Evolutionary conservation across 2,113 vertebrate genomes (phyloP).

Genomic region (Anser cygnoides): DNA sequence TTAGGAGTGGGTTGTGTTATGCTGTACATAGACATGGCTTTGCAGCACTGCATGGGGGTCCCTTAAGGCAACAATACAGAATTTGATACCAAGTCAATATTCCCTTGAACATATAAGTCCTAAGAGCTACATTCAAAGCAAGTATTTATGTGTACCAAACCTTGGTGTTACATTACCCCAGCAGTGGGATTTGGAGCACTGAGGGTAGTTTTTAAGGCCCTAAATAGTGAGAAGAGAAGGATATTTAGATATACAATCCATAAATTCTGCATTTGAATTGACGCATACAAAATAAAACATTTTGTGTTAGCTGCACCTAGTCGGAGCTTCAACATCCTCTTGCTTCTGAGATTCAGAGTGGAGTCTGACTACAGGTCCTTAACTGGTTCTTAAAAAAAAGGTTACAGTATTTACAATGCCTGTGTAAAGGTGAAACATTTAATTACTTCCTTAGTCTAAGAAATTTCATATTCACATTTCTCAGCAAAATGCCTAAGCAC

Average conservation of each 20-base stretch:
- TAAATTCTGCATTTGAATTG: conserved; percentile 24
- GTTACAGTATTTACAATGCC: background rate
- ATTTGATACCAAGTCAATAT: background rate
- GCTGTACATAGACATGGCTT: background rate
- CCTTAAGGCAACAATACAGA: background rate
- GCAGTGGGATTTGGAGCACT: background rate
- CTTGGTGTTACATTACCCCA: background rate
- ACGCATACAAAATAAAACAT: background rate
- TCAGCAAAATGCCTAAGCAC: background rate
- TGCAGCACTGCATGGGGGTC: background rate
- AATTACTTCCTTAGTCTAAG: background rate
- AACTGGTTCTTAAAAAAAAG: background rate
- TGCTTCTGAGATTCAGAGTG: background rate
- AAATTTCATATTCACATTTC: background rate
- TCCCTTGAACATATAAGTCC: background rate
- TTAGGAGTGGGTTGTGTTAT: conserved; percentile 36
- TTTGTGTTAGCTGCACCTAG: background rate
- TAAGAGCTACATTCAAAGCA: conserved; percentile 4
- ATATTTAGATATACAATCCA: background rate
- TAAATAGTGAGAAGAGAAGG: background rate
- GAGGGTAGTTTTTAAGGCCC: background rate
- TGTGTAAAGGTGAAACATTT: background rate
- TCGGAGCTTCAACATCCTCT: background rate
- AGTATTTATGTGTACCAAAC: background rate
- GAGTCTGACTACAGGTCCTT: background rate